Base-by-base conservation (phyloP, 2,888 invertebrate genomes). In the Synergus itoensis region DNA sequence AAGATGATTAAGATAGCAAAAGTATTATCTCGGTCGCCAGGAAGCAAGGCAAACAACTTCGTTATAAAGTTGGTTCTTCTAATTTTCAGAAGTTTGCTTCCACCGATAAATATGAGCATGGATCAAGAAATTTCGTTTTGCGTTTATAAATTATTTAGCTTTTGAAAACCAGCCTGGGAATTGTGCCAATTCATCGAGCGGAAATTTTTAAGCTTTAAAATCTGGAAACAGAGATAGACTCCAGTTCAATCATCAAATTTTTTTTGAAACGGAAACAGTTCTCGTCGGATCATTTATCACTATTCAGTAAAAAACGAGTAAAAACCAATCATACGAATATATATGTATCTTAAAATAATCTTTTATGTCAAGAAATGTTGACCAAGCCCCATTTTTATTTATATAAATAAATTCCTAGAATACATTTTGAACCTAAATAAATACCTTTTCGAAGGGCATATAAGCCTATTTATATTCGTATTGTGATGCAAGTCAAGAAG, bases 1-100 rank as follows among this genome's bases (percentile, higher is more conserved):
- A 45, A 45, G 8, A 45, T 45, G 12, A 45, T 45, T 45, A 7
- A 45, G 45, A 45, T 45, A 8, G 45, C 12, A 45, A 45, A 45
- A 45, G 12, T 45, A 45, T 45, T 45, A 45, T 12, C 12, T 45
- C 45, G 45, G 45, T 45, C 45, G 7, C 45, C 12, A 45, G 4
- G 45, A 12, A 45, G 45, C 45, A 7, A 45, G 8, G 45, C 11
- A 45, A 45, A 45, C 11, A 45, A 45, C 45, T 45, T 45, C 12
- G 11, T 45, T 45, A 45, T 45, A 8, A 45, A 45, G 45, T 45
- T 63, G 14, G 63, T 18, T 57, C 36, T 9, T 41, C n/a, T 65
- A 65, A 65, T 65, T 65, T 65, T 9, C n/a, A 41, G 41, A 64
- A 65, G 65, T 43, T 65, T 65, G n/a, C 7, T 57, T 40, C 9